Evolutionary conservation across 2,113 vertebrate species (phyloP).

Genomic region (Crotalus helleri): DNA sequence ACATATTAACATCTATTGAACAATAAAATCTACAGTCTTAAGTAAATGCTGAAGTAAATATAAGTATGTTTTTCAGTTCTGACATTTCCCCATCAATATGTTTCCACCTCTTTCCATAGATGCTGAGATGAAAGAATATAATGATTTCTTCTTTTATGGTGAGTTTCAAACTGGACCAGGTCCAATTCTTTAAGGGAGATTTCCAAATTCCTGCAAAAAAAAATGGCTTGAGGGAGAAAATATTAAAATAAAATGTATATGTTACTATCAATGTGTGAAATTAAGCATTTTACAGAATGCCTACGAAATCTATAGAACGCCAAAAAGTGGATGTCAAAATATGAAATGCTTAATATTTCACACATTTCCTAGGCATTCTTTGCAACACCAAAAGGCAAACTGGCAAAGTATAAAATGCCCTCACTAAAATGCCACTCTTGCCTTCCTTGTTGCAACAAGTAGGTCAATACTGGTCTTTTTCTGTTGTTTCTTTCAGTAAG

Average conservation of each 20-base stretch:
- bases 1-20: not conserved
- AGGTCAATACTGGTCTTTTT: not conserved
- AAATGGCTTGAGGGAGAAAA: not conserved
- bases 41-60: not conserved
- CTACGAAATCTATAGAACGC: not conserved
- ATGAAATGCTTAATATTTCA: not conserved
- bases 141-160: slow-evolving; percentile 50
- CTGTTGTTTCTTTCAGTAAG: not conserved
- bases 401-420: not conserved
- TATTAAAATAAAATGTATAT: not conserved
- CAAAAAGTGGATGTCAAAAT: not conserved
- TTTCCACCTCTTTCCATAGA: slow-evolving; percentile 23
- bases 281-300: not conserved
- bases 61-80: not conserved
- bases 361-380: not conserved
- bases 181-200: not conserved
- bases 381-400: not conserved
- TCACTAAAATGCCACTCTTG: not conserved
- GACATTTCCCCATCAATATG: not conserved
- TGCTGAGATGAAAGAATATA: not conserved
- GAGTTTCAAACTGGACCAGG: slow-evolving; percentile 3
- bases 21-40: not conserved
- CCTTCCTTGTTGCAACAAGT: not conserved
- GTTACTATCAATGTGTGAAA: not conserved
- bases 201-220: not conserved